Conservation (phyloP, 1,140 invertebrate species). For the Aphaenogaster ashmeadi region DNA sequence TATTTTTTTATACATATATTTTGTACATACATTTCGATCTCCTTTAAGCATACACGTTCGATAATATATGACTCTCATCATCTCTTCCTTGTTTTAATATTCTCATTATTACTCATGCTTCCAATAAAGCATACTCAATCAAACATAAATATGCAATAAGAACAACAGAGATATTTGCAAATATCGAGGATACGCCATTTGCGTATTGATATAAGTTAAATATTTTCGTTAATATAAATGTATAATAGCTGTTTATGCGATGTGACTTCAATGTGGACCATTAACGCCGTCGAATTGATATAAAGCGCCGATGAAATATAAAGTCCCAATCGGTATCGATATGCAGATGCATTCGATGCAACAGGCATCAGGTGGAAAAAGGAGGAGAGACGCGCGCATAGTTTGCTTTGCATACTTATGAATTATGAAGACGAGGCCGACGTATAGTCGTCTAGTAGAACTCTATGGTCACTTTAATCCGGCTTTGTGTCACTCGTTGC, state of each 20-base stretch:
- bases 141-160: constrained; percentile 3
- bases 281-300: constrained; percentile 39
- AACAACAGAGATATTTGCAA: constrained; percentile 1
- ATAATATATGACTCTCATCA: not conserved
- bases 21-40: not conserved
- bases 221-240: constrained; percentile 23
- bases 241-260: not conserved
- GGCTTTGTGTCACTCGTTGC: constrained; percentile 58
- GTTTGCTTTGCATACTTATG: constrained; percentile 61
- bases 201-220: not conserved
- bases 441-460: constrained; percentile 46
- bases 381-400: constrained; percentile 31
- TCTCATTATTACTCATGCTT: constrained; percentile 13
- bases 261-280: not conserved
- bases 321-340: constrained; percentile 47
- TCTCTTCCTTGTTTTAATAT: not conserved
- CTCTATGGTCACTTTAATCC: constrained; percentile 55
- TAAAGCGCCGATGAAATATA: constrained; percentile 44
- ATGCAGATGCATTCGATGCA: constrained; percentile 47
- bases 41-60: not conserved
- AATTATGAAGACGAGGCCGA: constrained; percentile 57
- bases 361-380: constrained; percentile 38
- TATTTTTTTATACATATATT: not conserved
- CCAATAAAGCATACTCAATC: constrained; percentile 5
- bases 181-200: not conserved